Evolutionary conservation across 2,888 invertebrate genomes (phyloP).

Genomic region (Alentia gelatinosa): DNA sequence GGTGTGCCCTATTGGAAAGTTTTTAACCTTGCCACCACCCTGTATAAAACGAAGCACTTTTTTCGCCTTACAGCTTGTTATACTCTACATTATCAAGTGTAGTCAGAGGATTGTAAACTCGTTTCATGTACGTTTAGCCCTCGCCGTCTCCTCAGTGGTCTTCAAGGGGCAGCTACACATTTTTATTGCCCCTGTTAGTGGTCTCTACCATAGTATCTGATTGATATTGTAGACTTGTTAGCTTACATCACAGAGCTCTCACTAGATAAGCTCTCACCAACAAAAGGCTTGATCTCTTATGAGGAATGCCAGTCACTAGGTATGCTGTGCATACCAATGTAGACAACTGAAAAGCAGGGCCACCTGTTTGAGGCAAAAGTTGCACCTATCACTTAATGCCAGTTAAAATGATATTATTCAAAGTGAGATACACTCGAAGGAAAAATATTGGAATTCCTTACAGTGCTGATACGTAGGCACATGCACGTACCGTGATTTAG

Average conservation of each 20-base stretch:
- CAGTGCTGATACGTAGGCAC: too few relatives aligned
- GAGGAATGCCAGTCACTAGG: background rate
- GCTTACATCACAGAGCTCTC: background rate
- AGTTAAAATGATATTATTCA: too few relatives aligned
- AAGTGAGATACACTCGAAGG: too few relatives aligned
- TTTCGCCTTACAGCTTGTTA: slow-evolving; percentile 38
- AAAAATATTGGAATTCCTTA: too few relatives aligned
- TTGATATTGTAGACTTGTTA: background rate
- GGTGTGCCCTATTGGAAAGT: slow-evolving; percentile 27
- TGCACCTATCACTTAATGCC: slow-evolving; percentile 4
- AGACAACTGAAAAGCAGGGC: background rate
- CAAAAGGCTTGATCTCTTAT: background rate
- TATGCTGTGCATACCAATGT: background rate
- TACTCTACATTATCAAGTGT: slow-evolving; percentile 40
- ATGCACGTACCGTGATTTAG: too few relatives aligned
- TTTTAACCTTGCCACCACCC: slow-evolving; percentile 6
- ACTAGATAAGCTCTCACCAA: background rate
- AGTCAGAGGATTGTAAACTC: background rate
- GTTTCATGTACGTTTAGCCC: background rate
- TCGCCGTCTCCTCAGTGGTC: slow-evolving; percentile 27
- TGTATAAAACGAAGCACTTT: slow-evolving; percentile 35
- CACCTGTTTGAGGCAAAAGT: background rate
- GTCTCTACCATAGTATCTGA: background rate
- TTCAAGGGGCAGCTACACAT: background rate
- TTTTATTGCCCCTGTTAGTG: background rate